Conservation (phyloP, 2,113 vertebrate genomes). For the Thermophis baileyi region DNA sequence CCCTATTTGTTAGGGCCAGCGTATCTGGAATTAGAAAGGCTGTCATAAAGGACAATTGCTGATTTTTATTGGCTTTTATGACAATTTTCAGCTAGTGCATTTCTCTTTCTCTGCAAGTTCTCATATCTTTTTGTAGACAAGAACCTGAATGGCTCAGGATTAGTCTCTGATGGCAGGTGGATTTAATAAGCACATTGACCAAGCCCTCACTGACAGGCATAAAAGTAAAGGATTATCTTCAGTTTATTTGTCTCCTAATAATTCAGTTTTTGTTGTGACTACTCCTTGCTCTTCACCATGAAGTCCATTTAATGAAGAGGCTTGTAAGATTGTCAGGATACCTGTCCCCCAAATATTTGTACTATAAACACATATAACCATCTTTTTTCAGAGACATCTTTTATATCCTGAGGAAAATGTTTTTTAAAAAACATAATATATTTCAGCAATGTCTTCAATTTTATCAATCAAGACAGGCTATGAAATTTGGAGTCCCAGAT, state of each 20-base stretch:
- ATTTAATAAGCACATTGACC: neutral
- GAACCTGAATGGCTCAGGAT: neutral
- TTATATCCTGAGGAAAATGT: neutral
- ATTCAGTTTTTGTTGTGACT: constrained; percentile 43
- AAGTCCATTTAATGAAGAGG: constrained; percentile 43
- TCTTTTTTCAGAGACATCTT: neutral
- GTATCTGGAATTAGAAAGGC: neutral
- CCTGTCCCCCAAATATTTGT: neutral
- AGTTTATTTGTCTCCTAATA: constrained; percentile 58
- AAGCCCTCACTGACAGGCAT: neutral
- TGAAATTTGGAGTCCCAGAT: neutral
- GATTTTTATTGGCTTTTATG: neutral
- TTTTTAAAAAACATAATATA: neutral
- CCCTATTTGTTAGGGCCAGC: neutral
- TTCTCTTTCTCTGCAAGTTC: neutral
- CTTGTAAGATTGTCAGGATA: constrained; percentile 13
- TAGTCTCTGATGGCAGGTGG: rapidly evolving
- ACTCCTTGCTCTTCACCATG: constrained; percentile 46
- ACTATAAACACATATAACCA: neutral
- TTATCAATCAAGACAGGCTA: neutral
- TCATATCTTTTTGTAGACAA: neutral
- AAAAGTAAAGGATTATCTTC: constrained; percentile 53
- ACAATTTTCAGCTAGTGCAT: neutral
- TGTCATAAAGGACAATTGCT: neutral
- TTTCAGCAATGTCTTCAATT: neutral